Percentiles rank a stretch among this genome's conserved stretches.
These are phyloP conservation scores for Enteromius mattozi DNA, from an alignment of 2,797 vertebrate species.

Conservation along the genomic window DNA sequence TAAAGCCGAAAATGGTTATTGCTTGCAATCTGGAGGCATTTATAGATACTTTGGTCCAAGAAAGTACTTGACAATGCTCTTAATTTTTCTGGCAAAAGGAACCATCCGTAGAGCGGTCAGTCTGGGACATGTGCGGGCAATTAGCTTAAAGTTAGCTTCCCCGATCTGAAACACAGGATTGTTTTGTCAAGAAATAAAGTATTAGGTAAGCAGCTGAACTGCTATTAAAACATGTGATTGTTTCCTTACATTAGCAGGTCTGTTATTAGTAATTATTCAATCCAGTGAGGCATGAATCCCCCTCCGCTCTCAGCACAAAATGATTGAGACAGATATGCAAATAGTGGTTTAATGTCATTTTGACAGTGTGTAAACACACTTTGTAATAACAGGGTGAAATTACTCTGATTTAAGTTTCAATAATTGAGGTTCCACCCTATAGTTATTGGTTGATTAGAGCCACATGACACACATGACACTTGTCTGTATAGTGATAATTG, in stretches of 20 bases:
- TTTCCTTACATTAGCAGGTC: constrained; percentile 39
- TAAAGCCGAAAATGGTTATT: constrained; percentile 52
- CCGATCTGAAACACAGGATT: constrained; percentile 34
- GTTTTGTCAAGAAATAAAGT: constrained; percentile 51
- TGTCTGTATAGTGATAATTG: constrained; percentile 41
- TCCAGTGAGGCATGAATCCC: constrained; percentile 43
- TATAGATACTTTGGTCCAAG: constrained; percentile 57
- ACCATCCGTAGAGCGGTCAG: constrained; percentile 4
- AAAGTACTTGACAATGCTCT: constrained; percentile 44
- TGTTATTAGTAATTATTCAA: constrained; percentile 52
- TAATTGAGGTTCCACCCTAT: constrained; percentile 35
- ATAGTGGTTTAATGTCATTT: constrained; percentile 35
- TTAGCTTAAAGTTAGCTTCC: constrained; percentile 45
- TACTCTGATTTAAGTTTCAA: neutral
- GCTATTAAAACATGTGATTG: constrained; percentile 25
- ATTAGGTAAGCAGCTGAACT: constrained; percentile 45
- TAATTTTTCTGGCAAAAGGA: constrained; percentile 28
- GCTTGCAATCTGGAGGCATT: constrained; percentile 64
- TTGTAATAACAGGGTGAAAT: constrained; percentile 19
- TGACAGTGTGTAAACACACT: constrained; percentile 21
- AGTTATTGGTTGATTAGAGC: constrained; percentile 39
- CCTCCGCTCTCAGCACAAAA: constrained; percentile 25
- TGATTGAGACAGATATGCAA: neutral
- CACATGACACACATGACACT: constrained; percentile 11
- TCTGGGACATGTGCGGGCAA: constrained; percentile 46